A percentile compares a stretch with the other conserved stretches of the same genome.
Conservation (phyloP, 2,797 vertebrate genomes). For the Allobates femoralis region DNA sequence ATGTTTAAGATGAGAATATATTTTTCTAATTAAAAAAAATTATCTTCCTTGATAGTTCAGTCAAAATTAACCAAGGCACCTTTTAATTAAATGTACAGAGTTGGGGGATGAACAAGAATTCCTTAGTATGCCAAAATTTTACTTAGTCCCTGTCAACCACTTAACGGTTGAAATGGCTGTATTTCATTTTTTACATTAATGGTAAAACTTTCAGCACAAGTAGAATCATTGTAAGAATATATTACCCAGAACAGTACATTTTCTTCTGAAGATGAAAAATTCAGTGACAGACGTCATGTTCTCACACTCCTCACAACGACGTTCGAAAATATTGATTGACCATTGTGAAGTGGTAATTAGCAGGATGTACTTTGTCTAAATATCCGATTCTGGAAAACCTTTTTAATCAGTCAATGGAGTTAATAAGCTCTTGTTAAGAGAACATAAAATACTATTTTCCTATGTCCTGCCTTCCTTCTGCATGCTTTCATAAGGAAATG, state of each 20-base stretch:
- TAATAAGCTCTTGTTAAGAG: not conserved
- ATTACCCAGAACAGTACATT: not conserved
- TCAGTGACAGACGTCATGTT: slow-evolving; percentile 4
- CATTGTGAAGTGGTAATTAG: not conserved
- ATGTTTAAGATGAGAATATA: no score
- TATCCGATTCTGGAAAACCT: not conserved
- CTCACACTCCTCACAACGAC: not conserved
- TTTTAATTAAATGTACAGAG: no score
- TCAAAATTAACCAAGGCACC: no score
- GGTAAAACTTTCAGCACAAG: not conserved
- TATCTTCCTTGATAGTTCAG: no score
- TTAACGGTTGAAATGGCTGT: not conserved
- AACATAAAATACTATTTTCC: not conserved
- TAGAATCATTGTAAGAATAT: slow-evolving; percentile 15
- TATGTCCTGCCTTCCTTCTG: not conserved
- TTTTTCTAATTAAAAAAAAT: no score
- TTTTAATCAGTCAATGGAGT: not conserved
- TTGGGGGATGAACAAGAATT: not conserved
- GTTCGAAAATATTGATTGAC: slow-evolving; percentile 33
- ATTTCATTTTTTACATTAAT: not conserved
- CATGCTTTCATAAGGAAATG: not conserved
- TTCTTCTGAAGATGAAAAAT: not conserved
- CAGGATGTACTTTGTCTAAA: not conserved
- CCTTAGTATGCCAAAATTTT: not conserved
- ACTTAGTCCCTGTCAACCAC: not conserved